Conservation (phyloP, 2,113 vertebrate species). For the Labeo rohita region DNA sequence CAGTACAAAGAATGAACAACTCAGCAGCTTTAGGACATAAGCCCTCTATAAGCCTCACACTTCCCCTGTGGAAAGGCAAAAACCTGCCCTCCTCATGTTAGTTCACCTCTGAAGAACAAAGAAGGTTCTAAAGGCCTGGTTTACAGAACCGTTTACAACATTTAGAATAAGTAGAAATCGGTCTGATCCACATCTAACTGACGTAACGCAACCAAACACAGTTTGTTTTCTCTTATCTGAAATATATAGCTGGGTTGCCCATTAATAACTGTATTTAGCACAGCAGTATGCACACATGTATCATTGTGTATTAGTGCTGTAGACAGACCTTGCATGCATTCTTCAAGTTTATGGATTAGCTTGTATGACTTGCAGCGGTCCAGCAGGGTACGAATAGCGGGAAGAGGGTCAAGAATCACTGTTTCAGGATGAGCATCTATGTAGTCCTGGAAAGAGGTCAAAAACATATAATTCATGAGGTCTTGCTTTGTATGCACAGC, state of each 20-base stretch:
- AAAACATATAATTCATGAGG: too few relatives aligned
- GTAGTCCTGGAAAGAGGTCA: constrained; percentile 78
- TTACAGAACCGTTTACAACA: constrained; percentile 9
- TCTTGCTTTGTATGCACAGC: too few relatives aligned
- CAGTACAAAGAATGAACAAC: constrained; percentile 49
- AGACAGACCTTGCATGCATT: constrained; percentile 82
- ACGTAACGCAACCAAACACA: background rate
- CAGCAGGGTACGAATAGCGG: constrained; percentile 83
- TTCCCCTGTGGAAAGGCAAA: constrained; percentile 49
- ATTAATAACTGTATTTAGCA: background rate
- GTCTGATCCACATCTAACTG: background rate
- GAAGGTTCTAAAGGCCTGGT: constrained; percentile 18
- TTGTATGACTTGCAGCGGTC: constrained; percentile 88
- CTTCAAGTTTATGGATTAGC: constrained; percentile 85
- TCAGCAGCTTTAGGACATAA: constrained; percentile 56
- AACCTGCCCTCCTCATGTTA: constrained; percentile 6
- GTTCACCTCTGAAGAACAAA: constrained; percentile 35
- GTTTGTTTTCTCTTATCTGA: background rate
- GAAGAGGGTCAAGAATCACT: constrained; percentile 86
- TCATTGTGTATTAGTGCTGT: background rate
- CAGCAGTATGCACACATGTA: background rate
- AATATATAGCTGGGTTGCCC: background rate
- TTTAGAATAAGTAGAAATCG: background rate
- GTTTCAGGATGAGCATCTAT: constrained; percentile 87
- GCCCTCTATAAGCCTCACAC: constrained; percentile 50